These are phyloP conservation scores for Chouioia cunea DNA, from an alignment of 2,888 invertebrate genomes.

Conservation along the genomic window DNA sequence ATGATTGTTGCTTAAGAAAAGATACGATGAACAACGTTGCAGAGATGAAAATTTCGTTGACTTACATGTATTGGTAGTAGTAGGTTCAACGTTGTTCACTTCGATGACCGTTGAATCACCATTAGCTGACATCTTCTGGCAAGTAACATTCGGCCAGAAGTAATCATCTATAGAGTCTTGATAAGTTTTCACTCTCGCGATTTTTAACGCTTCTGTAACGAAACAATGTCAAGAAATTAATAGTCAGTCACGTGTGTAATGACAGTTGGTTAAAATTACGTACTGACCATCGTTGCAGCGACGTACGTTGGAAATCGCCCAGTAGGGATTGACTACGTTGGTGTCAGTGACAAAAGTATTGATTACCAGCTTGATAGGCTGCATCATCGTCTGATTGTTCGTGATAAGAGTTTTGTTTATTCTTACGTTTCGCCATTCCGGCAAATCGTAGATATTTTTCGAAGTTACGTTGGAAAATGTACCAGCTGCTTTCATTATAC, in stretches of 20 bases:
- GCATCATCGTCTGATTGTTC: not conserved
- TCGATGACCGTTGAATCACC: constrained; percentile 26
- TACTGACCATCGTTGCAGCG: constrained; percentile 40
- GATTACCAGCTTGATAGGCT: constrained; percentile 42
- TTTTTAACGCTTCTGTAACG: constrained; percentile 46
- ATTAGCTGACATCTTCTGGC: constrained; percentile 53
- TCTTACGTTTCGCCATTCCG: constrained; percentile 26
- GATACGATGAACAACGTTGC: not conserved
- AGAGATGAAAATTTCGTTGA: not conserved
- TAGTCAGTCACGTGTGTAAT: constrained; percentile 2
- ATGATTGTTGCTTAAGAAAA: not conserved
- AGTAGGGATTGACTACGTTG: constrained; percentile 40
- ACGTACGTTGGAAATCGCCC: constrained; percentile 53
- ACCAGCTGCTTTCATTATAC: not conserved
- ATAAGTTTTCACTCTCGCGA: constrained; percentile 27
- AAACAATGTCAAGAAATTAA: constrained; percentile 19
- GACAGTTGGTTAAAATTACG: not conserved
- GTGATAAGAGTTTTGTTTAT: constrained; percentile 19
- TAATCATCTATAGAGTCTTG: constrained; percentile 33
- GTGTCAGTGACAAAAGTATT: constrained; percentile 24
- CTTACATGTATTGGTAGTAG: constrained; percentile 18
- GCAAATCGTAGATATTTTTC: not conserved
- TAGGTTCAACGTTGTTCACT: not conserved
- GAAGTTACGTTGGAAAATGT: constrained; percentile 13
- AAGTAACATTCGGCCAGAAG: constrained; percentile 51